Evolutionary conservation across 2,113 vertebrate species (phyloP).

Genomic region (Elanoides forficatus): DNA sequence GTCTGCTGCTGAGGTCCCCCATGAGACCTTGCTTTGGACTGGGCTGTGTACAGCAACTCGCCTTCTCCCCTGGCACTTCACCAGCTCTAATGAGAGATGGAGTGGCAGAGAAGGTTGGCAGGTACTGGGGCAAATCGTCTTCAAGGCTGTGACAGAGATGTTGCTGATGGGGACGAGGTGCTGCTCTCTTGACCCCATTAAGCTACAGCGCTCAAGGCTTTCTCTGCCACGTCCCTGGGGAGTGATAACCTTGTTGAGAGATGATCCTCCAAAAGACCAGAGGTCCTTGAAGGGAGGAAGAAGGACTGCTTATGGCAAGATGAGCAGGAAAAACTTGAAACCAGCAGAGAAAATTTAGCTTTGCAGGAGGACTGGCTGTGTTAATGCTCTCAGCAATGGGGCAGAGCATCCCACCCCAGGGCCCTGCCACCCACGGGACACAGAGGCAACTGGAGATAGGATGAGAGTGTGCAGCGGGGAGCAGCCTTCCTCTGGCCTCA

Average conservation of each 20-base stretch:
- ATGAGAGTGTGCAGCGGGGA: accelerated
- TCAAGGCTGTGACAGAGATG: not conserved
- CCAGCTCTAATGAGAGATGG: not conserved
- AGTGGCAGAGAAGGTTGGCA: not conserved
- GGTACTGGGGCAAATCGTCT: not conserved
- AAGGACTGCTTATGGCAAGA: not conserved
- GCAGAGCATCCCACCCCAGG: not conserved
- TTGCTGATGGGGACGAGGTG: not conserved
- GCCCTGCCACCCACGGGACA: not conserved
- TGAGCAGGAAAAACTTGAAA: not conserved
- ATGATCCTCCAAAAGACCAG: not conserved
- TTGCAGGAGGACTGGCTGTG: not conserved
- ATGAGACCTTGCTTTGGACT: not conserved
- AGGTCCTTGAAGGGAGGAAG: not conserved
- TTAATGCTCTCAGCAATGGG: accelerated
- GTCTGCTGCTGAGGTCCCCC: not conserved
- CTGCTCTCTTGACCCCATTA: slow-evolving; percentile 7
- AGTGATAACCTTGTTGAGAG: not conserved
- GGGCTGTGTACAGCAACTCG: not conserved
- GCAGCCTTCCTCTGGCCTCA: accelerated
- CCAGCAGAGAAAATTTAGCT: not conserved
- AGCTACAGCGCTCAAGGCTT: not conserved
- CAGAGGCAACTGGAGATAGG: not conserved
- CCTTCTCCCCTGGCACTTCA: not conserved
- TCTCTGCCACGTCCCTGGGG: not conserved